Base-by-base conservation (phyloP, 1,140 invertebrate genomes). In the Lepeophtheirus salmonis region DNA sequence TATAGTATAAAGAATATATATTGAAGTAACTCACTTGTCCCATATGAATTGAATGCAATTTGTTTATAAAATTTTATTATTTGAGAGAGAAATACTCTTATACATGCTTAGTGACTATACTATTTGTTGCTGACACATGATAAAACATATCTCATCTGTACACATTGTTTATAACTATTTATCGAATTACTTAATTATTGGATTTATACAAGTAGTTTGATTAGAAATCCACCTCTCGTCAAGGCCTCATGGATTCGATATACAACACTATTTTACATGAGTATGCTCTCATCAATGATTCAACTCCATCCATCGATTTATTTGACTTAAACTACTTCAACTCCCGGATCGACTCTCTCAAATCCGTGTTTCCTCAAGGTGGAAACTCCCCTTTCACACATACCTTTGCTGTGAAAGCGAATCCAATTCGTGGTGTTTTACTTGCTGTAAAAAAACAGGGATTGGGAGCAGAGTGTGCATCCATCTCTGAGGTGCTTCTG, bases 261-360 rank as follows among this genome's bases (percentile, higher is more conserved):
- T 41, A 41, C n/a, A 41, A n/a, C 6, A n/a, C n/a, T 6, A 10
- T 41, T n/a, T n/a, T 57, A 13, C n/a, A 17, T 10, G 55, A 24
- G 23, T 17, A 57, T 3, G 20, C 13, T 17, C 22, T 57, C 3
- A 57, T 57, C 25, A 57, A 57, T 20, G 55, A 57, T 41, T 21
- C 22, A 17, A 26, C 22, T 41, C 55, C 55, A 2, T 57, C 55
- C 25, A 30, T 30, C 2, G 59, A 61, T 14, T n/a, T 61, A 18
- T 61, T 61, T 41, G 59, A 61, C 49, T 17, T 61, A 2, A 50
- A 61, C 24, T 61, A 61, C 50, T 61, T 61, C 50, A 12, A 53
- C 23, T 18, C 41, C 13, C 49, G 59, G 23, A 3, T 61, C 13
- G 50, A 53, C 18, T 56, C 50, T 25, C 25, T 61, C 17, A 1